phyloP scores from a whole-genome alignment of 2,888 invertebrate species.

The Seladonia tumulorum region DNA sequence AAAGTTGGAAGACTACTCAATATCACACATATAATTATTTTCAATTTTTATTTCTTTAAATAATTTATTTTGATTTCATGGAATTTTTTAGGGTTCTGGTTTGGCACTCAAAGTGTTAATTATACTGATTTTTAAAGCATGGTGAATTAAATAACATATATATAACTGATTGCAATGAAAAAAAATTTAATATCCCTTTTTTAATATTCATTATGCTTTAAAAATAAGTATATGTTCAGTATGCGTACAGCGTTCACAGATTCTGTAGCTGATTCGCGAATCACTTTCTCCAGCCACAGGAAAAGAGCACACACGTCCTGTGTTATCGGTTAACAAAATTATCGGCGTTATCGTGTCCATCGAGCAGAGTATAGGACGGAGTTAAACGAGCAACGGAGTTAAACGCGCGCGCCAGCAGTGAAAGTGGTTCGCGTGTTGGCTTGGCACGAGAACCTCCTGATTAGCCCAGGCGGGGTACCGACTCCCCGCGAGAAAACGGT shows the following conservation, averaged over 20 bases:
- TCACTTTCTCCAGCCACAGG: not conserved
- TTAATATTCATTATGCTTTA: too few species aligned
- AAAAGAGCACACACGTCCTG: not conserved
- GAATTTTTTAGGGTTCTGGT: too few species aligned
- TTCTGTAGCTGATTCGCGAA: not conserved
- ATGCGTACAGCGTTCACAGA: not conserved
- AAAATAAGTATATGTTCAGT: too few species aligned
- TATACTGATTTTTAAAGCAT: too few species aligned
- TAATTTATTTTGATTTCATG: too few species aligned
- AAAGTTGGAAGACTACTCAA: too few species aligned
- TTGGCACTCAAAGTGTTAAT: too few species aligned
- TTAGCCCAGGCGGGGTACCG: not conserved
- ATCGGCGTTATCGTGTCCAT: conserved; percentile 1
- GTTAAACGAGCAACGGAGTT: not conserved
- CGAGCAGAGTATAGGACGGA: not conserved
- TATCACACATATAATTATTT: too few species aligned
- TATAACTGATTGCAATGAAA: too few species aligned
- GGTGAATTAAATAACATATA: too few species aligned
- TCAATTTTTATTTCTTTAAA: too few species aligned
- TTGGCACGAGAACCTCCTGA: conserved; percentile 10
- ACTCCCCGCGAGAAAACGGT: not conserved
- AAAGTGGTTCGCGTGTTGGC: conserved; percentile 42
- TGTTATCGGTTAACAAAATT: not conserved
- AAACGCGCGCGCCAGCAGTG: conserved; percentile 13
- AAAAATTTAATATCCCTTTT: too few species aligned